Conservation (phyloP, 2,888 invertebrate genomes). For the Osmoderma eremita region DNA sequence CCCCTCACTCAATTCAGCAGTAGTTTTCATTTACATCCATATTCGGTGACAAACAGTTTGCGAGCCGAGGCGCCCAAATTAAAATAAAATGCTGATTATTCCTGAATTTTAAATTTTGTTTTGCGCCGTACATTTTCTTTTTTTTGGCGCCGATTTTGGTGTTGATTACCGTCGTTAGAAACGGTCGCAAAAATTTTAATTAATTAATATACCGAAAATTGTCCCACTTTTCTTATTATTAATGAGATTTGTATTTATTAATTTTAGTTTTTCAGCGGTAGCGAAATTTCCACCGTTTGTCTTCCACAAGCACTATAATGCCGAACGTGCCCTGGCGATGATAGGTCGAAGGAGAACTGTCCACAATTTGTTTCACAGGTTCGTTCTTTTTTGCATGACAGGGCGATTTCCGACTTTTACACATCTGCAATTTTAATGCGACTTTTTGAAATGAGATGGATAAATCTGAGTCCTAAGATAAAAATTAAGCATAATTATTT, state of each 20-base stretch:
- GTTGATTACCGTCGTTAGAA: constrained; percentile 10
- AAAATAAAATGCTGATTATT: background rate
- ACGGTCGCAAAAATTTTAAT: constrained; percentile 23
- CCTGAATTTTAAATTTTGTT: constrained; percentile 21
- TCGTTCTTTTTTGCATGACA: constrained; percentile 8
- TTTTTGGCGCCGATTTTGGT: background rate
- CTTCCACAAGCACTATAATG: background rate
- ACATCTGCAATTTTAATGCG: constrained; percentile 31
- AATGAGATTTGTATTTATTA: constrained; percentile 32
- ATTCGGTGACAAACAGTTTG: too few relatives aligned
- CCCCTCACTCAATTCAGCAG: too few relatives aligned
- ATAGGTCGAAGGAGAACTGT: background rate
- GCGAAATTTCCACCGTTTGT: constrained; percentile 21
- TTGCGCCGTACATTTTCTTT: background rate
- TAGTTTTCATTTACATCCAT: too few relatives aligned
- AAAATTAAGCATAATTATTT: constrained; percentile 14
- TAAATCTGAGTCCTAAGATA: constrained; percentile 7
- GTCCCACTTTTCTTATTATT: constrained; percentile 11
- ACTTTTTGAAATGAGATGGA: constrained; percentile 9
- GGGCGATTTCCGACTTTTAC: constrained; percentile 4
- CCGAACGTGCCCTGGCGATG: background rate
- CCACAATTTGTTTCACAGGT: background rate
- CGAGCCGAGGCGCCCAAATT: too few relatives aligned
- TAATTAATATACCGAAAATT: constrained; percentile 14
- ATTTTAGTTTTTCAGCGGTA: constrained; percentile 30